Percentiles rank a stretch among this genome's conserved stretches.
Evolutionary conservation across 2,797 vertebrate species (phyloP).

Genomic region (Botia almorhae): DNA sequence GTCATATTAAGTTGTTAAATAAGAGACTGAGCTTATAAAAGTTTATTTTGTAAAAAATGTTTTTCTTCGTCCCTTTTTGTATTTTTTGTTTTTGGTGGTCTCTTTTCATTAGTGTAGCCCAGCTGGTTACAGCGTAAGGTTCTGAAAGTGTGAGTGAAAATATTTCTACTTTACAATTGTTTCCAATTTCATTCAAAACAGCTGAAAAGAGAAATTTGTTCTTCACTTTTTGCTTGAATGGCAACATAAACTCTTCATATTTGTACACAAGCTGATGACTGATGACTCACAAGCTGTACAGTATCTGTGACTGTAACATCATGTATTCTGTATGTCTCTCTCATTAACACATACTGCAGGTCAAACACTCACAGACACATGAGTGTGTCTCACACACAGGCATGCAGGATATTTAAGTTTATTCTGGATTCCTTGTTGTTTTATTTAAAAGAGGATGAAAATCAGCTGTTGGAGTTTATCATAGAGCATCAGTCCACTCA

Average conservation of each 20-base stretch:
- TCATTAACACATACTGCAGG: slow-evolving; percentile 29
- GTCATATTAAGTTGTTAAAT: no score
- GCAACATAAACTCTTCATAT: background rate
- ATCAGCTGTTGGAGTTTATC: slow-evolving; percentile 75
- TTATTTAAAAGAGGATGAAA: background rate
- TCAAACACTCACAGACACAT: background rate
- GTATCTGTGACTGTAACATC: background rate
- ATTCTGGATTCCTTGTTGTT: slow-evolving; percentile 38
- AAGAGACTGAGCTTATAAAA: no score
- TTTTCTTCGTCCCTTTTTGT: no score
- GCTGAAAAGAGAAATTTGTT: background rate
- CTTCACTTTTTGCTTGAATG: background rate
- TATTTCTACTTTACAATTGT: no score
- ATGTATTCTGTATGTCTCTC: slow-evolving; percentile 3
- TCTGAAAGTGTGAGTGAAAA: no score
- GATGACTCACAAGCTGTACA: background rate
- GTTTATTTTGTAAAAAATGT: no score
- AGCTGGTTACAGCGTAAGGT: no score
- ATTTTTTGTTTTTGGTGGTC: no score
- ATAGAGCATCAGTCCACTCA: slow-evolving; percentile 73
- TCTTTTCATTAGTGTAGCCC: no score
- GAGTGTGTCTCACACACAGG: slow-evolving; percentile 32
- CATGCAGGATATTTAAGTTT: slow-evolving; percentile 40
- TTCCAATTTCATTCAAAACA: no score
- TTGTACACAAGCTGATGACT: background rate